Evolutionary conservation across 2,797 vertebrate species (phyloP).

Genomic region (Crenuchus spilurus): DNA sequence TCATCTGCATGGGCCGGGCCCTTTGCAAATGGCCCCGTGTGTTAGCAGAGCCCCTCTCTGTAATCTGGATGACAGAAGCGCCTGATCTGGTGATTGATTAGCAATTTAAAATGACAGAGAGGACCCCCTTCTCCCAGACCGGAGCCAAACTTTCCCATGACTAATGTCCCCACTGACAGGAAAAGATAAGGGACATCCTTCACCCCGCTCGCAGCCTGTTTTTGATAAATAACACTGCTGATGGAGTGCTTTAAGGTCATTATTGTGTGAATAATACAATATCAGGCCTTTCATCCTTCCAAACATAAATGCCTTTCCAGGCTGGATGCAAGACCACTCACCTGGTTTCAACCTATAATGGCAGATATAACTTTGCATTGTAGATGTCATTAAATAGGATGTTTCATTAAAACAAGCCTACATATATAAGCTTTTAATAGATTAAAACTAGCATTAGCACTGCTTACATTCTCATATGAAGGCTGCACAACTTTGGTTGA

Average conservation of each 20-base stretch:
- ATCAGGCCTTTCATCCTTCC: conserved; percentile 63
- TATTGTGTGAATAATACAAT: conserved; percentile 84
- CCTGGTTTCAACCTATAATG: conserved; percentile 3
- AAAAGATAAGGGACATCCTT: conserved; percentile 93
- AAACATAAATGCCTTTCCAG: conserved; percentile 25
- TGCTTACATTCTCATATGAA: not conserved
- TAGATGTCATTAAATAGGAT: not conserved
- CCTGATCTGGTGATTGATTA: conserved; percentile 94
- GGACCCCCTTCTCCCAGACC: conserved; percentile 83
- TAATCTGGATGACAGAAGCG: conserved; percentile 85
- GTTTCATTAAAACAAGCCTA: not conserved
- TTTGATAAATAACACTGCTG: conserved; percentile 92
- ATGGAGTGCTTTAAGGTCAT: conserved; percentile 86
- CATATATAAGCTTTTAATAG: not conserved
- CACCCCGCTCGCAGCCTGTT: conserved; percentile 84
- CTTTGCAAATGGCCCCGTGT: conserved; percentile 89
- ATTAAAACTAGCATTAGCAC: not conserved
- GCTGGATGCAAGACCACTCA: not conserved
- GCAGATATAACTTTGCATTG: not conserved
- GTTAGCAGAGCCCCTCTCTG: conserved; percentile 80
- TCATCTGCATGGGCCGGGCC: conserved; percentile 88
- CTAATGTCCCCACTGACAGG: conserved; percentile 91
- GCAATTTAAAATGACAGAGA: conserved; percentile 94
- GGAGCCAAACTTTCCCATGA: conserved; percentile 90
- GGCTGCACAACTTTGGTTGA: too few relatives aligned